phyloP scores from a whole-genome alignment of 2,797 vertebrate genomes.

The Gallinago stenura region DNA sequence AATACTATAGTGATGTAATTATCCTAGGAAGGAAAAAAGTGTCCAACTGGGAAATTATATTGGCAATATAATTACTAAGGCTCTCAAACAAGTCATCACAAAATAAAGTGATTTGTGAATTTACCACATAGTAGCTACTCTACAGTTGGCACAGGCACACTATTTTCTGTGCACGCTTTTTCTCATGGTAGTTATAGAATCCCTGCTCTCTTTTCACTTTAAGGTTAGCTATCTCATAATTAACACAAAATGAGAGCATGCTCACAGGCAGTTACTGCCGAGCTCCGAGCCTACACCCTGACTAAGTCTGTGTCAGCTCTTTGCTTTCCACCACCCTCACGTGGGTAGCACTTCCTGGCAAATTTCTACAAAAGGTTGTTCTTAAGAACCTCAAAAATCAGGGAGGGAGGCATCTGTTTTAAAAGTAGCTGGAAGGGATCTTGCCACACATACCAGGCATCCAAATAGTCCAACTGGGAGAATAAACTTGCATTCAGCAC shows the following conservation, averaged over 20 bases:
- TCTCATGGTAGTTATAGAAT: background rate
- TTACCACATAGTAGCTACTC: background rate
- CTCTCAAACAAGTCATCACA: background rate
- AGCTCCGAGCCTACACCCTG: background rate
- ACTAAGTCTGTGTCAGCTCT: background rate
- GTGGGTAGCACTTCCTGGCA: background rate
- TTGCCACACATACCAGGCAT: background rate
- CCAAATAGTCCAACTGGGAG: background rate
- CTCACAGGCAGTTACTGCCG: background rate
- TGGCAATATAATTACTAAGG: background rate
- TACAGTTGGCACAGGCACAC: accelerated
- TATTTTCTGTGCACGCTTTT: background rate
- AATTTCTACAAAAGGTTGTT: background rate
- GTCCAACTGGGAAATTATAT: background rate
- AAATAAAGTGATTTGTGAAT: background rate
- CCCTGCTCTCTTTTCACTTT: background rate
- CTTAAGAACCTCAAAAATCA: background rate
- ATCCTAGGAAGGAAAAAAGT: background rate
- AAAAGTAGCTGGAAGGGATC: background rate
- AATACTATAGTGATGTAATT: background rate
- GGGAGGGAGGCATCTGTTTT: background rate
- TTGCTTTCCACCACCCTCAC: background rate
- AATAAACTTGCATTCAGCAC: background rate
- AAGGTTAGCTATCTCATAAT: background rate
- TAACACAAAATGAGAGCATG: background rate